These are phyloP conservation scores for Rugalucina vietnamica DNA, from an alignment of 2,888 invertebrate genomes.

Conservation along the genomic window DNA sequence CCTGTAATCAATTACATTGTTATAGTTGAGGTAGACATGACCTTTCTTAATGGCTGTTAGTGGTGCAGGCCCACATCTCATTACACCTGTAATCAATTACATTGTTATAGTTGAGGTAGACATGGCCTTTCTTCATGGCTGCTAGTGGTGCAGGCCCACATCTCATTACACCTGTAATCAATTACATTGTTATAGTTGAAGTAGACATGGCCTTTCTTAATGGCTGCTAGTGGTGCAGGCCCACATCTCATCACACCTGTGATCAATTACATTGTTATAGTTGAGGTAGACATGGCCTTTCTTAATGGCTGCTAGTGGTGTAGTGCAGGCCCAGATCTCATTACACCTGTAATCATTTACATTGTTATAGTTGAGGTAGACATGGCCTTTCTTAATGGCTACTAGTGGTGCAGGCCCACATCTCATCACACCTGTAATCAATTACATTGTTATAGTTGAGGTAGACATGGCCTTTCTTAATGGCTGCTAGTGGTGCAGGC, in stretches of 20 bases:
- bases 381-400: slow-evolving; percentile 80
- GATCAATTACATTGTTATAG: no score
- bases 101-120: slow-evolving; percentile 79
- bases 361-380: slow-evolving; percentile 79
- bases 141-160: slow-evolving; percentile 80
- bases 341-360: slow-evolving; percentile 64
- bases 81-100: slow-evolving; percentile 64
- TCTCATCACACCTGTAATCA: slow-evolving; percentile 69
- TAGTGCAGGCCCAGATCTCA: slow-evolving; percentile 81
- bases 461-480: slow-evolving; percentile 80
- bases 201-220: slow-evolving; percentile 80
- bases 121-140: slow-evolving; percentile 80
- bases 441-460: no score
- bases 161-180: slow-evolving; percentile 69
- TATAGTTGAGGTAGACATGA: slow-evolving; percentile 78
- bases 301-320: slow-evolving; percentile 77
- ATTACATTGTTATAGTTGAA: no score
- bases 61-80: slow-evolving; percentile 81
- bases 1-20: no score
- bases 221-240: slow-evolving; percentile 77
- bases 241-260: slow-evolving; percentile 78
- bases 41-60: slow-evolving; percentile 80
- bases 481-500: slow-evolving; percentile 77
- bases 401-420: slow-evolving; percentile 80
- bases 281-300: slow-evolving; percentile 80